Evolutionary conservation across 2,113 vertebrate species (phyloP), one percentile per base, ranked within the genome.

Genomic region (Centropristis striata): DNA sequence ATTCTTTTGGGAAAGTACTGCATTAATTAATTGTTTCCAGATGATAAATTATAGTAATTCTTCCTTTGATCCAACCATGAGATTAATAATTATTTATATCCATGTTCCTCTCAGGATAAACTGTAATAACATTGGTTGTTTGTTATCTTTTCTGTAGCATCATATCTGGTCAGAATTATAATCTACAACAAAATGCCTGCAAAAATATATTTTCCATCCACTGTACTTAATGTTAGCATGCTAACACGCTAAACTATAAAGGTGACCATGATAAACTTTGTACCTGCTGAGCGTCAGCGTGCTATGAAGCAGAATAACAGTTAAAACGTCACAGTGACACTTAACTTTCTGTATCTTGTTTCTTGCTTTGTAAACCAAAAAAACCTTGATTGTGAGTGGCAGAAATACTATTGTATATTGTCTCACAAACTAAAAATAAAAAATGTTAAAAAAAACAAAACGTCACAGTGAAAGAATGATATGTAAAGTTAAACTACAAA

Each of bases 401-500:
- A n/a, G n/a, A n/a, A n/a, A n/a, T n/a, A n/a, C n/a, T n/a, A n/a
- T n/a, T n/a, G n/a, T n/a, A n/a, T n/a, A n/a, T n/a, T n/a, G n/a
- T n/a, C n/a, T n/a, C n/a, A n/a, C n/a, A n/a, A n/a, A n/a, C n/a
- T n/a, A n/a, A n/a, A n/a, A n/a, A n/a, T n/a, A n/a, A n/a, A n/a
- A n/a, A n/a, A n/a, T n/a, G n/a, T n/a, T n/a, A n/a, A n/a, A n/a
- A n/a, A n/a, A n/a, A n/a, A n/a, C n/a, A 71, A 27, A 54, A 32
- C 53, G 14, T 36, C 37, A 12, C 37, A 44, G 16, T 14, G 20
- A 18, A 64, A 7, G 8, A 47, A 49, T 9, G 58, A 37, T 14
- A 41, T 18, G 55, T 18, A 53, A 37, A 71, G 15, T 66, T 27
- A 60, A 64, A 65, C 49, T 46, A 25, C 54, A 75, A 51, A 64